Evolutionary conservation across 2,797 vertebrate genomes (phyloP).

Genomic region (Ceryle rudis): DNA sequence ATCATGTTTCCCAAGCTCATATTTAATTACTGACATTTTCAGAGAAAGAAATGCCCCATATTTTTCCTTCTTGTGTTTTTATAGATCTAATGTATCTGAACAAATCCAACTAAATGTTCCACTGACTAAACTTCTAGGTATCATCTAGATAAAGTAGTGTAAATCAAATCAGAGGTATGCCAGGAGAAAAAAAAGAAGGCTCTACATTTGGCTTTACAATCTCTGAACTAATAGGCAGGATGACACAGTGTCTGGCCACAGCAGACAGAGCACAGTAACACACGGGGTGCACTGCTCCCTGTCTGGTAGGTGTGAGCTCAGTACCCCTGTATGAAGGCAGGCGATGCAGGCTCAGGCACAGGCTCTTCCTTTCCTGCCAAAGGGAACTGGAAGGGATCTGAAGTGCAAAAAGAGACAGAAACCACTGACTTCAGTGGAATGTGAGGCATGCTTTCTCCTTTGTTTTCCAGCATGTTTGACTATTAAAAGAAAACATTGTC

Average conservation of each 20-base stretch:
- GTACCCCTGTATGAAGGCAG: neutral
- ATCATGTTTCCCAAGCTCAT: neutral
- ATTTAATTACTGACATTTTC: neutral
- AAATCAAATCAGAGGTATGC: neutral
- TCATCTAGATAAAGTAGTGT: neutral
- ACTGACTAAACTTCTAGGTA: neutral
- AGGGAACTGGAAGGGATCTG: constrained; percentile 32
- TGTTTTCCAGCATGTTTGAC: constrained; percentile 48
- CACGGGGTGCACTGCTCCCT: neutral
- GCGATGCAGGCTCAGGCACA: neutral
- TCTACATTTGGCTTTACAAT: neutral
- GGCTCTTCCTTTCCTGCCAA: neutral
- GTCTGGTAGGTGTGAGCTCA: neutral
- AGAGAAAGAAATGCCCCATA: neutral
- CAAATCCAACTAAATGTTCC: neutral
- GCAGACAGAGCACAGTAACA: neutral
- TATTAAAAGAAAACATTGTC: constrained; percentile 36
- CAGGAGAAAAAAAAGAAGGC: neutral
- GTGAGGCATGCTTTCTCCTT: constrained; percentile 39
- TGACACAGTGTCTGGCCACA: neutral
- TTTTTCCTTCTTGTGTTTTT: neutral
- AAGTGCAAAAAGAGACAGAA: constrained; percentile 56
- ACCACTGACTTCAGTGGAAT: constrained; percentile 68
- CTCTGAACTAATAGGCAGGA: neutral
- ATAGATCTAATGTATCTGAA: neutral